Evolutionary conservation across 2,888 invertebrate genomes (phyloP), one percentile per base, ranked within the genome.

Genomic region (Tetanocera ferruginea): DNA sequence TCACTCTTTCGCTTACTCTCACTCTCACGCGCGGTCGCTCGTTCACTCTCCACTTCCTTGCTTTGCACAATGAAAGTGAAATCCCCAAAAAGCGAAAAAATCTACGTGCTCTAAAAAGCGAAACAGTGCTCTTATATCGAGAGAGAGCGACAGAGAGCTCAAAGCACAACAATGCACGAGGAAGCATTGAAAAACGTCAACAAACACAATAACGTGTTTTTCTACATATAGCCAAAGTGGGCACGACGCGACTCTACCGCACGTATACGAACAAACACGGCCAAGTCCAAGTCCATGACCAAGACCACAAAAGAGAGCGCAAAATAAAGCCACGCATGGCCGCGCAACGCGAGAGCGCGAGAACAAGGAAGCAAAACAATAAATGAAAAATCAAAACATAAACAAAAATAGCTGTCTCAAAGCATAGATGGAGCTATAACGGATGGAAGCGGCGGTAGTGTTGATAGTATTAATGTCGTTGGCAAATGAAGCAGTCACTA

Each of bases 331-430:
- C 57, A 62, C 37, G 51, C 76, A 62, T 43, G 34, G 62, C n/a
- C 43, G 43, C 34, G 28, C 55, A 52, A 52, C 52, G 52, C 52
- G 43, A 55, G 37, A 57, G 71, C 37, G 31, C 55, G 57, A 55
- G 37, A 49, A 76, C 34, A 49, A 85, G 83, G 85, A 85, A 85
- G 81, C 82, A 78, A 62, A 69, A 17, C 23, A 82, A 83, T 82
- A 82, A 85, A 85, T 84, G 81, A 80, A 82, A 81, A 85, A 86
- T 82, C 85, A 85, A 85, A 86, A 85, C 85, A 86, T 85, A 85
- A 85, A 86, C 84, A 85, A 85, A 86, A 84, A 85, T 86, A 85
- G 84, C 23, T 43, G 19, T 19, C n/a, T 43, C 43, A 17, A 67
- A 11, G 28, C 19, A 55, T 31, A 6, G 9, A n/a, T 11, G 51